These are phyloP conservation scores for Gymnobelideus leadbeateri DNA, from an alignment of 2,113 vertebrate species.

Conservation along the genomic window DNA sequence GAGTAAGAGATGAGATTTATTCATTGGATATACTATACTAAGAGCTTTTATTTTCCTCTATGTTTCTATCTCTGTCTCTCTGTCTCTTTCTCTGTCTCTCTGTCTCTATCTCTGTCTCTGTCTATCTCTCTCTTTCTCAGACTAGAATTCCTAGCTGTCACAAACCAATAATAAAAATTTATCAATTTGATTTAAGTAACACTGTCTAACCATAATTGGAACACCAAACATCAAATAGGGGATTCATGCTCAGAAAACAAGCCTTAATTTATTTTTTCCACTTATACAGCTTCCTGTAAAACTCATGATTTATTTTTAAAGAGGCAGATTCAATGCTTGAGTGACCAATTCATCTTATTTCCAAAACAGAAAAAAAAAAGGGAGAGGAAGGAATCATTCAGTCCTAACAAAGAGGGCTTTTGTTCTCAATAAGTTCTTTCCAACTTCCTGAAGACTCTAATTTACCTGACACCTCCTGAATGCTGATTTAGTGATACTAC, in stretches of 20 bases:
- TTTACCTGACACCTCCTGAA: slow-evolving; percentile 54
- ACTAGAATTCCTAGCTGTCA: not conserved
- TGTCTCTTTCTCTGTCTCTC: not conserved
- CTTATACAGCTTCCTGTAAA: not conserved
- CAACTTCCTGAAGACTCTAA: slow-evolving; percentile 40
- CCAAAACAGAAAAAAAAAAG: slow-evolving; percentile 23
- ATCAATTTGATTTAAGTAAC: not conserved
- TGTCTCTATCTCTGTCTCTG: too few species aligned
- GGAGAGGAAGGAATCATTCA: not conserved
- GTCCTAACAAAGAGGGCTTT: not conserved
- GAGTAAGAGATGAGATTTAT: not conserved
- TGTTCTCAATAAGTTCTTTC: not conserved
- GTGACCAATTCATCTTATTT: slow-evolving; percentile 15
- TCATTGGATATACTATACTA: not conserved
- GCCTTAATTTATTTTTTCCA: slow-evolving; percentile 51
- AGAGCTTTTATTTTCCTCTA: not conserved
- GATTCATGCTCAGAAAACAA: not conserved
- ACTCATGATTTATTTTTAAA: not conserved
- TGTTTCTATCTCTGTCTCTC: not conserved
- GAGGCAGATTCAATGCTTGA: not conserved
- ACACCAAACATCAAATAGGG: not conserved
- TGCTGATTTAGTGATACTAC: slow-evolving; percentile 46
- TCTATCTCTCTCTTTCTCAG: not conserved
- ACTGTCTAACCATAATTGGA: not conserved
- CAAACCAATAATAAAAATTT: slow-evolving; percentile 36